Evolutionary conservation across 2,113 vertebrate genomes (phyloP), one percentile per base, ranked within the genome.

Genomic region (Mohoua ochrocephala): DNA sequence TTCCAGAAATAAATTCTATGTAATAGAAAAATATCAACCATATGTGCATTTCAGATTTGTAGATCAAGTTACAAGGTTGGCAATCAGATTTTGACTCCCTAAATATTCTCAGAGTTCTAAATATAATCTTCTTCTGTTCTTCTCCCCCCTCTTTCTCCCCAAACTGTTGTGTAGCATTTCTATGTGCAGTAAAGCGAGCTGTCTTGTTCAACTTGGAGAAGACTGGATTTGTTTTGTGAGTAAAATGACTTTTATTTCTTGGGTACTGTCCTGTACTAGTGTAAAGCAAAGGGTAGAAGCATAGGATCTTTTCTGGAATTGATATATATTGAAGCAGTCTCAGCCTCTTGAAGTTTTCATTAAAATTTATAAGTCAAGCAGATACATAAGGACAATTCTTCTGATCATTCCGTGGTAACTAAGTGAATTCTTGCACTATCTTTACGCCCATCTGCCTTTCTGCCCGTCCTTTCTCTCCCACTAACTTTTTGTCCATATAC

Each of bases 11-110:
- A 87, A 84, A 91, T 63, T 12, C 87, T 75, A 79, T 63, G 42
- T 89, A 91, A 94, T 84, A 89, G 94, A 75, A 95, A 93, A 92
- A 74, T 74, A 92, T 86, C 70, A 86, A 80, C 63, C 73, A 68
- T 92, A 64, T 84, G 60, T 77, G 68, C 39, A 63, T 92, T 95
- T 94, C 74, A 75, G 45, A 78, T 92, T 91, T 92, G 68, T 81
- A 91, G 73, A 81, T 92, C 27, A 57, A 91, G 47, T 89, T 93
- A 91, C 71, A 95, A 88, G 79, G 75, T 80, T 81, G 56, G 71
- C 41, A 95, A 95, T 89, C 84, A 92, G 59, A 84, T 84, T 95
- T 80, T 85, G 6, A 84, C 89, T 95, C 35, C 52, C 35, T 92
- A 97, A 92, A 89, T 95, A 95, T 44, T 80, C 69, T 74, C 47